Evolutionary conservation across 2,797 vertebrate genomes (phyloP), one percentile per base, ranked within the genome.

Genomic region (Sparus aurata): DNA sequence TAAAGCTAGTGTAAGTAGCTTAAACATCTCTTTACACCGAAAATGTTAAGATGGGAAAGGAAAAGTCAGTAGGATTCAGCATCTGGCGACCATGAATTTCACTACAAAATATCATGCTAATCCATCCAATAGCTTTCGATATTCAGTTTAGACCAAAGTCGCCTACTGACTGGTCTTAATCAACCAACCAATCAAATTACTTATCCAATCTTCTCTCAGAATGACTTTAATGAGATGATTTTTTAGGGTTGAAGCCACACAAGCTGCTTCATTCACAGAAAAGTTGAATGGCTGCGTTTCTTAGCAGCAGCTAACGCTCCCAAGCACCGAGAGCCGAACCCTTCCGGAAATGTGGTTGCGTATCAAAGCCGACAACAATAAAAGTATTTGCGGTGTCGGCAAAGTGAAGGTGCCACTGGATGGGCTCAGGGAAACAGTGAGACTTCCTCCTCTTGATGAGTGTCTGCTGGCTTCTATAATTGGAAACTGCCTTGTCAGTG

Each of bases 401-500:
- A 77, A 80, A 89, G 77, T 73, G 77, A 68, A 84, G 62, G 70
- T 84, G 76, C 50, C 73, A 70, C 63, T 67, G 61, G 58, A 72
- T 69, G 77, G 34, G 63, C 72, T 47, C 18, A 54, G 69, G 27
- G 54, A 27, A 87, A 67, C 61, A 57, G 75, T 54, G 52, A 72
- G 80, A 77, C 69, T 57, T 71, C 30, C 71, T 80, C 45, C 34
- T 58, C 77, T 74, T 82, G 78, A 91, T 82, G 69, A 87, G 74
- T 82, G 77, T 77, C 82, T 85, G 63, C 82, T 85, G 63, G 65
- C 61, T 85, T 66, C 83, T 83, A 69, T 82, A 75, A 84, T 88
- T 79, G 80, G 82, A 87, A 88, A 74, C 68, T 61, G 65, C 46
- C 75, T 79, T 54, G 69, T 84, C 80, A 82, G 77, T 80, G 59